Evolutionary conservation across 2,113 vertebrate species (phyloP).

Genomic region (Lepus europaeus): DNA sequence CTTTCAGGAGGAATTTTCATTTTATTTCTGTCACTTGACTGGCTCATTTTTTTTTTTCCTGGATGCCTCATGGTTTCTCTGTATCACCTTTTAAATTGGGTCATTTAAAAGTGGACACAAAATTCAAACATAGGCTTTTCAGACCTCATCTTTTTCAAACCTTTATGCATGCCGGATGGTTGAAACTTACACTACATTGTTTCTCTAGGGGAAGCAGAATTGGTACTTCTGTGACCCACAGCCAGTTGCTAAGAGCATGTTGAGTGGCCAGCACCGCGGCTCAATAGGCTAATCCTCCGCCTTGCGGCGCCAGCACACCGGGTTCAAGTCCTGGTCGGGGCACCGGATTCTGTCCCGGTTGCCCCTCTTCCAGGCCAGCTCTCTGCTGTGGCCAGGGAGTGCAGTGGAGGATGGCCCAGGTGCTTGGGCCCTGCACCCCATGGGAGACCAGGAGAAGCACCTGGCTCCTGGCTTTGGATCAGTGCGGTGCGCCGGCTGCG

Average conservation of each 20-base stretch:
- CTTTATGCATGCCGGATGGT: not conserved
- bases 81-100: not conserved
- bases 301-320: too few species aligned
- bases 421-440: too few species aligned
- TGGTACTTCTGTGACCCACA: not conserved
- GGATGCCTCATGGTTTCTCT: conserved; percentile 1
- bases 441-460: too few species aligned
- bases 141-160: not conserved
- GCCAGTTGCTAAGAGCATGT: not conserved
- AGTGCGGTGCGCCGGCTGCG: too few species aligned
- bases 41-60: not conserved
- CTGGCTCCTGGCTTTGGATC: too few species aligned
- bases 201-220: not conserved
- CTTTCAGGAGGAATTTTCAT: conserved; percentile 31
- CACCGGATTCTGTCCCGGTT: too few species aligned
- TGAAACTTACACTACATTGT: not conserved
- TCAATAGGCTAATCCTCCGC: too few species aligned
- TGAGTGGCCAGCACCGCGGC: not conserved
- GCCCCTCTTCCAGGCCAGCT: too few species aligned
- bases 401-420: too few species aligned
- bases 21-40: conserved; percentile 40
- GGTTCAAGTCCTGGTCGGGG: too few species aligned
- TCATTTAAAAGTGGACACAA: conserved; percentile 43
- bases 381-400: too few species aligned
- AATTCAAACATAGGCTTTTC: conserved; percentile 55